These are phyloP conservation scores for Antheraea yamamai DNA, from an alignment of 2,888 invertebrate species.

Conservation along the genomic window DNA sequence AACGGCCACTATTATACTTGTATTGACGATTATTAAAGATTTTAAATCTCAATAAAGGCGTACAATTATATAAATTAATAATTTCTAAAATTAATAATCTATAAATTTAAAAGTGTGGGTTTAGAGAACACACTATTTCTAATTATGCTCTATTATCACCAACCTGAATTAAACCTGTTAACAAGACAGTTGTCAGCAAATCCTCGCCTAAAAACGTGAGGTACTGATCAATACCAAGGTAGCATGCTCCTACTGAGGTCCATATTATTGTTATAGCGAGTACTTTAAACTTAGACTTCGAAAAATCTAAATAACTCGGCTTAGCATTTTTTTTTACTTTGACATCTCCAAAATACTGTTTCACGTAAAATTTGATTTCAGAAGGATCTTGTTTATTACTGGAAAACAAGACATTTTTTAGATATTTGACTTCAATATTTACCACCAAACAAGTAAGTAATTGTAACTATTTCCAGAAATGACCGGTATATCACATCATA, in stretches of 20 bases:
- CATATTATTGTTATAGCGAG: slow-evolving; percentile 38
- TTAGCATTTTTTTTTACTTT: slow-evolving; percentile 35
- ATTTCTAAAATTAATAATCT: too few relatives aligned
- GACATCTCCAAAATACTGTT: slow-evolving; percentile 39
- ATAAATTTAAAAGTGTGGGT: too few relatives aligned
- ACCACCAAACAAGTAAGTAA: not conserved
- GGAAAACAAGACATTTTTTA: slow-evolving; percentile 27
- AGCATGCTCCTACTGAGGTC: slow-evolving; percentile 44
- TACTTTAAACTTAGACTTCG: slow-evolving; percentile 36
- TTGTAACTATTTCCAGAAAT: not conserved
- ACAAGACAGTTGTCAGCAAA: slow-evolving; percentile 25
- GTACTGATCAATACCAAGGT: slow-evolving; percentile 58
- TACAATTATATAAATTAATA: too few relatives aligned
- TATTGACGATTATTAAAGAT: too few relatives aligned
- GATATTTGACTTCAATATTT: not conserved
- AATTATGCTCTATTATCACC: too few relatives aligned
- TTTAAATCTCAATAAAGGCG: too few relatives aligned
- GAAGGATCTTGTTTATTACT: slow-evolving; percentile 50
- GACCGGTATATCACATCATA: not conserved
- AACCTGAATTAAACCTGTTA: not conserved
- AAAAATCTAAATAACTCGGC: slow-evolving; percentile 47
- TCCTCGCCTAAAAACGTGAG: slow-evolving; percentile 48
- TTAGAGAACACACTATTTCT: too few relatives aligned
- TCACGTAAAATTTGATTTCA: slow-evolving; percentile 44
- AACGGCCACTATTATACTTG: too few relatives aligned